Base-by-base conservation (phyloP, 2,113 vertebrate species). In the Silurus glanis region DNA sequence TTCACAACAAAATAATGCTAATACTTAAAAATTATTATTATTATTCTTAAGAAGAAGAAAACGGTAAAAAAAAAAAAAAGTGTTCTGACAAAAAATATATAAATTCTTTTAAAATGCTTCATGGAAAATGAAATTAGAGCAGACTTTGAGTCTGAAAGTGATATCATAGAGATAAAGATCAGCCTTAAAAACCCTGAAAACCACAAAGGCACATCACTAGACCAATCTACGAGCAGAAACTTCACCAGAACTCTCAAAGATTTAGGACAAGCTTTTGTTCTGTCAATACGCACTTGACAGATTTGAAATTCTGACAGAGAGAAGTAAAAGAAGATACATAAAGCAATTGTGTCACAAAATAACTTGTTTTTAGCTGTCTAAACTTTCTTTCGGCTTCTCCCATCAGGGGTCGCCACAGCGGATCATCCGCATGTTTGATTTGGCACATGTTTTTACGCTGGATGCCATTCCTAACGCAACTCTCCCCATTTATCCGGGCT, bases 321-420 rank as follows among this genome's bases (percentile, higher is more conserved):
- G 23, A 47, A 21, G 37, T 45, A 74, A 45, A 49, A 69, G 51
- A 64, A 59, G n/a, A 49, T n/a, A 45, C 6, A 61, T 19, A 47
- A 25, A 17, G 5, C 5, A 8, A 19, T 37, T 37, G 19, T 45
- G 49, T 28, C n/a, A 64, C 45, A 78, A 85, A 84, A 14, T 47
- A 84, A 37, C 56, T 49, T 51, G 37, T 80, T 49, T 82, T 8
- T 17, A 53, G 45, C n/a, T 62, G 55, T 53, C 79, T 85, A 16
- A 59, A 45, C n/a, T n/a, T n/a, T n/a, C n/a, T n/a, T n/a, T n/a
- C n/a, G n/a, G n/a, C n/a, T n/a, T n/a, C n/a, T n/a, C n/a, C n/a
- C n/a, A n/a, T n/a, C n/a, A n/a, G n/a, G n/a, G n/a, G n/a, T n/a
- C n/a, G n/a, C n/a, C n/a, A n/a, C n/a, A n/a, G n/a, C n/a, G n/a